phyloP scores from a whole-genome alignment of 2,797 vertebrate genomes.

The Anabacerthia variegaticeps region DNA sequence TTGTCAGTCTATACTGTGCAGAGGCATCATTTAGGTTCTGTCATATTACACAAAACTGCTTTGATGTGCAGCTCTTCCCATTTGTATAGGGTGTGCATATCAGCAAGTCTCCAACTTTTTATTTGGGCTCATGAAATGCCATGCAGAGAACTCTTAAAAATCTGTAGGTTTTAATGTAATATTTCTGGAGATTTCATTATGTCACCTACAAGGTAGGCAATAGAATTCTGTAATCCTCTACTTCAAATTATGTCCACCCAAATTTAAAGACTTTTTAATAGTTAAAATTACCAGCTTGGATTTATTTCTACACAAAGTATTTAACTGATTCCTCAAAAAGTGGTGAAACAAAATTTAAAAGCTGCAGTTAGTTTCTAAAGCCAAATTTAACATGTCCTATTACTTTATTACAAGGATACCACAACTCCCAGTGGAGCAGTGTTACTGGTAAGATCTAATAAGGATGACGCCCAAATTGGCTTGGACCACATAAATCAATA shows the following conservation, averaged over 20 bases:
- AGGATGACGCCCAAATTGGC: not conserved
- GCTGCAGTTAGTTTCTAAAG: not conserved
- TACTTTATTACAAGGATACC: not conserved
- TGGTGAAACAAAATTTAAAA: not conserved
- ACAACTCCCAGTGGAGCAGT: not conserved
- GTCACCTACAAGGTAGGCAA: not conserved
- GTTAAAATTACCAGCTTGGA: not conserved
- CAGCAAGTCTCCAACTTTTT: not conserved
- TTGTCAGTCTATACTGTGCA: conserved; percentile 20
- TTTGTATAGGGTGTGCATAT: not conserved
- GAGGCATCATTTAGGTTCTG: conserved; percentile 36
- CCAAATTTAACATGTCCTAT: not conserved
- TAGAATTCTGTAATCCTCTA: not conserved
- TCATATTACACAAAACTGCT: not conserved
- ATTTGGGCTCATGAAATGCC: not conserved
- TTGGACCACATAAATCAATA: not conserved
- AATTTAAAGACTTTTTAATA: not conserved
- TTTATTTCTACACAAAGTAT: not conserved
- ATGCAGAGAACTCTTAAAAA: not conserved
- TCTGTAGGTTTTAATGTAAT: not conserved
- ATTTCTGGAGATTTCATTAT: not conserved
- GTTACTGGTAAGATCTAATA: not conserved
- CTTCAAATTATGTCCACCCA: not conserved
- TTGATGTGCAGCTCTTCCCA: not conserved
- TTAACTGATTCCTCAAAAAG: not conserved